Base-by-base conservation (phyloP, 2,888 invertebrate species). In the Fragum sueziense region DNA sequence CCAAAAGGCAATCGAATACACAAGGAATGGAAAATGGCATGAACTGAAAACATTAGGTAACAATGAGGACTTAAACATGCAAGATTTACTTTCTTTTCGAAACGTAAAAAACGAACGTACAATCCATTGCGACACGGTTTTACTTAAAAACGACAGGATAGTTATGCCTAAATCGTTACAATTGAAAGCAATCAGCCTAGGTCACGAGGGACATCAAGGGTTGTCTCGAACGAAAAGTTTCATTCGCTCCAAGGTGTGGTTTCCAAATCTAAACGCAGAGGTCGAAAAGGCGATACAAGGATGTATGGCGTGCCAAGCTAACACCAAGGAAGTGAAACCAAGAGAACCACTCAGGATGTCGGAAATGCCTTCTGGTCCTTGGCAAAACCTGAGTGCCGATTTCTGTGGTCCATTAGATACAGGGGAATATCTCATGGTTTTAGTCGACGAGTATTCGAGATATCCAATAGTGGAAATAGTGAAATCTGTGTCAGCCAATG, bases 181-280 rank as follows among this genome's bases (percentile, higher is more conserved):
- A 68, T 75, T 54, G 41, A 69, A 6, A 59, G 84, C 80, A 22
- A 61, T 88, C 11, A 37, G 73, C 9, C 17, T 86, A n/a, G 86
- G 82, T 20, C 88, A 88, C 61, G 82, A 84, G 67, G 82, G 88
- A 17, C 88, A 89, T 59, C 85, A 86, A 70, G 87, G 87, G 11
- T 65, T 87, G 2, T 70, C 68, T 9, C 51, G 70, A 31, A 87
- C 85, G 9, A 89, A 87, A 74, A 65, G 75, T 1, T 80, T 80
- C 17, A 37, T 85, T 7, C 77, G 76, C 25, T 77, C 76, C 27
- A 87, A 80, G 61, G 82, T 81, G 11, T 88, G 74, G 86, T 88
- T 88, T 73, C 84, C 82, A 47, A 75, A 79, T 4, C 80, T 88
- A 0, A 77, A 84, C 52, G 74, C 54, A 14, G 22, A 57, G 51